Conservation (phyloP, 1,140 invertebrate genomes). For the Drosophila varians region DNA sequence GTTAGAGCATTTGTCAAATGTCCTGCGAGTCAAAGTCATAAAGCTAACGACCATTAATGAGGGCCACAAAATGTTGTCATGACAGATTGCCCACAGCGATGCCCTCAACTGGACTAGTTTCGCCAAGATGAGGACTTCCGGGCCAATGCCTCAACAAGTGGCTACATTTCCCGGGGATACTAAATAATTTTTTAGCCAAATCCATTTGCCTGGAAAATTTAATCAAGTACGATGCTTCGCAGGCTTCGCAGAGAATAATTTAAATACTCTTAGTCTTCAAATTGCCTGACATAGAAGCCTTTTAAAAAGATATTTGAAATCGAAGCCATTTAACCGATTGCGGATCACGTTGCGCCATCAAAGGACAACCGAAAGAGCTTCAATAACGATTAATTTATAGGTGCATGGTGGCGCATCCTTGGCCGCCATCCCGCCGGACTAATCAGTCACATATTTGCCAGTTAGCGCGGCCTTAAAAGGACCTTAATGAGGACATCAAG, state of each 20-base stretch:
- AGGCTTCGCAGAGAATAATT: too few species aligned
- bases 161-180: not conserved
- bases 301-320: conserved; percentile 6
- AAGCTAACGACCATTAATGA: conserved; percentile 60
- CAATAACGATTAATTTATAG: conserved; percentile 23
- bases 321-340: conserved; percentile 7
- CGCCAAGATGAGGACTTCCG: not conserved
- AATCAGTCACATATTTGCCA: conserved; percentile 76
- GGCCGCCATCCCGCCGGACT: conserved; percentile 41
- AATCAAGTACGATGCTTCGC: too few species aligned
- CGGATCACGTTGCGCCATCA: conserved; percentile 13
- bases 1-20: conserved; percentile 45
- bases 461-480: conserved; percentile 72
- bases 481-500: conserved; percentile 75
- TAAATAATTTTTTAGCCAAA: not conserved
- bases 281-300: not conserved
- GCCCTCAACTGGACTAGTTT: not conserved
- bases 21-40: conserved; percentile 44
- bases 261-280: too few species aligned
- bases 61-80: conserved; percentile 39
- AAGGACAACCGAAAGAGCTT: conserved; percentile 16
- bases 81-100: conserved; percentile 34
- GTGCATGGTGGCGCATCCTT: conserved; percentile 32
- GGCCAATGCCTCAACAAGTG: conserved; percentile 1
- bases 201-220: not conserved